These are phyloP conservation scores for Bathynomus jamesi DNA, from an alignment of 1,140 invertebrate genomes.

Conservation along the genomic window DNA sequence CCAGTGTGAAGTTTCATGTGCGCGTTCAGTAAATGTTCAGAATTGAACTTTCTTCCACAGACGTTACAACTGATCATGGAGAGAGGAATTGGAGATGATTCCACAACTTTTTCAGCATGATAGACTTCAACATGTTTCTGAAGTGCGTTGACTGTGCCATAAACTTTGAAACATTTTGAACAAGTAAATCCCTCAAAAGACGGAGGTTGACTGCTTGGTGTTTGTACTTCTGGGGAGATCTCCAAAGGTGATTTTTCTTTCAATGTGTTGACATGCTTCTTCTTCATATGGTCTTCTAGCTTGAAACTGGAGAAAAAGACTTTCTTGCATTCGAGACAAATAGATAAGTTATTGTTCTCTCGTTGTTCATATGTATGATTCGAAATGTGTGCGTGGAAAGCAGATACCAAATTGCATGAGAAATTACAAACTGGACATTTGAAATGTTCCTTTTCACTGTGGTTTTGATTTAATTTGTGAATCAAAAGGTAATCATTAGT, in stretches of 20 bases:
- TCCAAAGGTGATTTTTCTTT: background rate
- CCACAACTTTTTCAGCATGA: background rate
- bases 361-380: slow-evolving; percentile 29
- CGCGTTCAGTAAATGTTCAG: slow-evolving; percentile 14
- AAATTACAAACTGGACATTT: slow-evolving; percentile 25
- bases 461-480: slow-evolving; percentile 33
- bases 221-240: no score
- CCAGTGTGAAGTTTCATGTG: slow-evolving; percentile 33
- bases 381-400: slow-evolving; percentile 24
- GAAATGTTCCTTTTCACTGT: slow-evolving; percentile 25
- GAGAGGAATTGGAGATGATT: slow-evolving; percentile 1
- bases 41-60: slow-evolving; percentile 31
- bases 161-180: background rate
- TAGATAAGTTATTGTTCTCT: slow-evolving; percentile 26
- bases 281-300: slow-evolving; percentile 20
- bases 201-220: background rate
- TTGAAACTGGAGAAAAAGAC: slow-evolving; percentile 32
- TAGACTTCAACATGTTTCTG: background rate
- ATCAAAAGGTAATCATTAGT: slow-evolving; percentile 27
- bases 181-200: background rate
- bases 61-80: slow-evolving; percentile 3
- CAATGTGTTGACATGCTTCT: slow-evolving; percentile 5
- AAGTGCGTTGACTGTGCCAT: background rate
- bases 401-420: slow-evolving; percentile 15
- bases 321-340: slow-evolving; percentile 30